Evolutionary conservation across 2,797 vertebrate genomes (phyloP).

Genomic region (Galagoides demidoff): DNA sequence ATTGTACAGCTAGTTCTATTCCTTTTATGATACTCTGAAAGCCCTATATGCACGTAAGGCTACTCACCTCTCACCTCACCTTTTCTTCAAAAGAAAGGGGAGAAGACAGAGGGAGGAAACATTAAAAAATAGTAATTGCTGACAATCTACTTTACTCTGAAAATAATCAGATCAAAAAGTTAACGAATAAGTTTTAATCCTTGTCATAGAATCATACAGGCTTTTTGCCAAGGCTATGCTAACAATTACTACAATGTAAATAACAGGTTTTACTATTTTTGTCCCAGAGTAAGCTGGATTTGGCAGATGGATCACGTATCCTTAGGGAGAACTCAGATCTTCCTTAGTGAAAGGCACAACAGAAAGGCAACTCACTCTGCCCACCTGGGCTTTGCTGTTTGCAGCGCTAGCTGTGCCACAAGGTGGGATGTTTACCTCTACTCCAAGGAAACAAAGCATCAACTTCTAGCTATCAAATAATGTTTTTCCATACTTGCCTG

Average conservation of each 20-base stretch:
- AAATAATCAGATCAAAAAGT: not conserved
- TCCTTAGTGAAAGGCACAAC: slow-evolving; percentile 70
- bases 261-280: not conserved
- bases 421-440: not conserved
- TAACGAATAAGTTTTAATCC: not conserved
- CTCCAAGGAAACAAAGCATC: slow-evolving; percentile 42
- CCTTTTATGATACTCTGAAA: not conserved
- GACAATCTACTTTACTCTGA: not conserved
- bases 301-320: slow-evolving; percentile 10
- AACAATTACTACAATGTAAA: not conserved
- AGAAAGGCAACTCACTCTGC: slow-evolving; percentile 41
- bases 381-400: slow-evolving; percentile 61
- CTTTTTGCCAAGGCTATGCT: not conserved
- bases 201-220: not conserved
- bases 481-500: slow-evolving; percentile 68
- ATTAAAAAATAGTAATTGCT: not conserved
- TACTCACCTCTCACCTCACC: not conserved
- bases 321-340: slow-evolving; percentile 48
- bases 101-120: not conserved
- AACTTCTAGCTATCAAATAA: slow-evolving; percentile 58
- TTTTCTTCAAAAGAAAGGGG: not conserved
- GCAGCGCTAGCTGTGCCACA: slow-evolving; percentile 41
- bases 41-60: not conserved
- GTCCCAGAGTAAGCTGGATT: not conserved
- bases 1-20: not conserved